Base-by-base conservation (phyloP, 2,113 vertebrate genomes). In the Limanda limanda region DNA sequence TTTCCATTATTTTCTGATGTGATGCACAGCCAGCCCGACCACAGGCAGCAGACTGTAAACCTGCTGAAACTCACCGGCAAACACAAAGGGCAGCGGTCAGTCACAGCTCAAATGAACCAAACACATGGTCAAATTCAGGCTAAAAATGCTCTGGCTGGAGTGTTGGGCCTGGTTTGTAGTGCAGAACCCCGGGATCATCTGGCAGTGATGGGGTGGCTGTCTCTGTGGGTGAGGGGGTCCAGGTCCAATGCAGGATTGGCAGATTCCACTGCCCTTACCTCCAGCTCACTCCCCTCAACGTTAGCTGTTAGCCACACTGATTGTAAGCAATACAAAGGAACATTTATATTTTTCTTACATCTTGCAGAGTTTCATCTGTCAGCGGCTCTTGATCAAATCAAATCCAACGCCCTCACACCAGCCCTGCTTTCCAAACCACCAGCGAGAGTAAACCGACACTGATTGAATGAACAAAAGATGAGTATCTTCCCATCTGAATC, bases 1-100 rank as follows among this genome's bases (percentile, higher is more conserved):
- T 42, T 42, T 42, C 13, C 10, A 37, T 60, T 60, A 60, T n/a
- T 37, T 20, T 37, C 31, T n/a, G 51, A 31, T 54, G 17, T 60
- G 58, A 60, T 60, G 31, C 27, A 60, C 27, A 37, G 58, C 27
- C 58, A 60, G n/a, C 18, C 58, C 27, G n/a, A 27, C 27, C 58
- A 60, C 20, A 35, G 58, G 58, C 37, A 60, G 35, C 58, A n/a
- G 31, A 35, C 6, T 35, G 25, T 37, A 40, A 60, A 60, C 58
- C 31, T n/a, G 20, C 27, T 18, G 11, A 42, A 42, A 42, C 40
- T 42, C 40, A 42, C 40, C 8, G 10, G 23, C 7, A n/a, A 60
- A 60, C 23, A 31, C 6, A 60, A 57, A 15, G 25, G 55, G 55
- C 21, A 57, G 11, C 5, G 5, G 23, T 17, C 55, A 57, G 17